Evolutionary conservation across 2,797 vertebrate species (phyloP).

Genomic region (Emydoidea blandingii): DNA sequence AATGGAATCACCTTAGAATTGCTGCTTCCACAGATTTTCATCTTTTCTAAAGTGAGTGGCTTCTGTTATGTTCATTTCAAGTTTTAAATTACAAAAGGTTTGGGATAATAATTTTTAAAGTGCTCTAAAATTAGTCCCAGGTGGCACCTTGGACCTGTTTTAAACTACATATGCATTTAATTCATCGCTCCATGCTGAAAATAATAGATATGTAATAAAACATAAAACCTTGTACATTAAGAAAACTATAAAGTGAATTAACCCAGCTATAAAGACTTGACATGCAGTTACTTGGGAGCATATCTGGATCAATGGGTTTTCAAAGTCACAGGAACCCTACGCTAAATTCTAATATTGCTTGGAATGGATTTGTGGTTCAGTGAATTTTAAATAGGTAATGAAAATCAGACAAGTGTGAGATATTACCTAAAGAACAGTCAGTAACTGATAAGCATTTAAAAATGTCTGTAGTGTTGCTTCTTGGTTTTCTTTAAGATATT

Average conservation of each 20-base stretch:
- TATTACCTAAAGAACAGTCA: slow-evolving; percentile 29
- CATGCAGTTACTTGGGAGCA: slow-evolving; percentile 30
- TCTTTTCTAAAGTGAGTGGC: neutral
- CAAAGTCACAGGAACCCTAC: slow-evolving; percentile 65
- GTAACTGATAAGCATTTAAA: slow-evolving; percentile 44
- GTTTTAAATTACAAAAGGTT: slow-evolving; percentile 29
- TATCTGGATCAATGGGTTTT: slow-evolving; percentile 67
- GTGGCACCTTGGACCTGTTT: slow-evolving; percentile 59
- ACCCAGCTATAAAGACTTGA: slow-evolving; percentile 60
- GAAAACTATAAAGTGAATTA: slow-evolving; percentile 67
- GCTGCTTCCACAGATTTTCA: neutral
- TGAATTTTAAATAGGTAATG: slow-evolving; percentile 73
- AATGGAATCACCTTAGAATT: neutral
- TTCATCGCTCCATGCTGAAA: slow-evolving; percentile 58
- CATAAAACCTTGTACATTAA: slow-evolving; percentile 65
- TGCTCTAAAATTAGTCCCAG: slow-evolving; percentile 41
- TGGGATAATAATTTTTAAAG: slow-evolving; percentile 52
- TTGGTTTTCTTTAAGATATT: neutral
- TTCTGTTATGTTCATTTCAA: neutral
- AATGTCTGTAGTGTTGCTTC: neutral
- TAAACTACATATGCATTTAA: slow-evolving; percentile 45
- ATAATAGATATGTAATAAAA: slow-evolving; percentile 72
- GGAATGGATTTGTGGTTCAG: slow-evolving; percentile 50
- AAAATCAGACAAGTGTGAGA: slow-evolving; percentile 68
- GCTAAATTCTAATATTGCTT: slow-evolving; percentile 34